Percentiles rank a stretch among this genome's conserved stretches.
These are phyloP conservation scores for Lepetodrilus schrolli DNA, from an alignment of 2,888 invertebrate species.

Conservation along the genomic window DNA sequence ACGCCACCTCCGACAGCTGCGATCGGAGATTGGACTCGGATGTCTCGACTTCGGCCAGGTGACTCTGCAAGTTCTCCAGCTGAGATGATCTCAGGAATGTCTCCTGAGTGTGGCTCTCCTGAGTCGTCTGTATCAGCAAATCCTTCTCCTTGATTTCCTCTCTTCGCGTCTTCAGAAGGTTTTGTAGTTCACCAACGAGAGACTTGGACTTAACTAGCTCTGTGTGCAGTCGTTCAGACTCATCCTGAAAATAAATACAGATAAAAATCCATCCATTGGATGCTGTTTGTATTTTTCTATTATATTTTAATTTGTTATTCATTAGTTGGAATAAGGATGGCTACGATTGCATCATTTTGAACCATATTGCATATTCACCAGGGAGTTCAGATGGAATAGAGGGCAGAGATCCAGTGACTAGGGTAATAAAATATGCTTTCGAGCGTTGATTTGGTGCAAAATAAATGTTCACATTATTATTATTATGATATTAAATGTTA, in stretches of 20 bases:
- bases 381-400: no score
- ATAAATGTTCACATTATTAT: no score
- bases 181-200: slow-evolving; percentile 15
- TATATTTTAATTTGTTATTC: no score
- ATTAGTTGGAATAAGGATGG: no score
- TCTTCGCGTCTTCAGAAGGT: slow-evolving; percentile 30
- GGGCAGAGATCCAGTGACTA: no score
- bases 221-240: slow-evolving; percentile 31
- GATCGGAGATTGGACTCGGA: slow-evolving; percentile 29
- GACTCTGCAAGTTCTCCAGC: slow-evolving; percentile 36
- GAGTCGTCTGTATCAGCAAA: slow-evolving; percentile 31
- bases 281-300: no score
- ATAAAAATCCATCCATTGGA: no score
- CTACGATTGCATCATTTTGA: no score
- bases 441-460: no score
- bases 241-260: slow-evolving; percentile 34
- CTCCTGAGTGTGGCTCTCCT: slow-evolving; percentile 30
- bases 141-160: slow-evolving; percentile 35
- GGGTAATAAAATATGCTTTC: no score
- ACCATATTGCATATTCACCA: no score
- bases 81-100: slow-evolving; percentile 12
- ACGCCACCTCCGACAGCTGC: slow-evolving; percentile 40
- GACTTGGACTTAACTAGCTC: slow-evolving; percentile 32
- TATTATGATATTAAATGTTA: no score
- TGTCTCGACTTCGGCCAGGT: slow-evolving; percentile 33